Base-by-base conservation (phyloP, 2,113 vertebrate genomes). In the Orycteropus afer region DNA sequence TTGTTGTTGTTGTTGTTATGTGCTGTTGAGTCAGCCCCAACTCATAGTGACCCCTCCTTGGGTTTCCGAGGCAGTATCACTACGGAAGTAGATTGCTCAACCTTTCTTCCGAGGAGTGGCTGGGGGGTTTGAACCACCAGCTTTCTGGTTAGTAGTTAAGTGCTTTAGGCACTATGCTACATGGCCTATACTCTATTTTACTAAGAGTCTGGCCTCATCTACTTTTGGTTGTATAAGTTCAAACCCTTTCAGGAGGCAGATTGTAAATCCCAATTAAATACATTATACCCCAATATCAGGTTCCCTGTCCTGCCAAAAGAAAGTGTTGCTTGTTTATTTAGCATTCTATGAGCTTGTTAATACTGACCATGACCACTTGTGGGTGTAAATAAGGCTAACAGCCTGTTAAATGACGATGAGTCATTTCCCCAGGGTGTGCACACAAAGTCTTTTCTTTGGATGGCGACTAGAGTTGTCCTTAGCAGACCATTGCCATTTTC, bases 321-420 rank as follows among this genome's bases (percentile, higher is more conserved):
- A 94, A 89, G 29, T 63, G 9, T 63, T 12, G 1, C 88, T 95
- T 92, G 55, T 83, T 95, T 95, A 40, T 61, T 83, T 92, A 67
- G 47, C 65, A 25, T 71, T 76, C 74, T 69, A 63, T 45, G 67
- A 93, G 83, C 79, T 80, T 84, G 63, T 86, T 94, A 79, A 61
- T 77, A 40, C 11, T 81, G 40, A 45, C 7, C 10, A 77, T 71
- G 90, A 51, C 47, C 18, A 49, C 61, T 47, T 86, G 76, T 93
- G 94, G 78, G 78, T 61, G 25, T 90, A 73, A 95, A 9, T 22
- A 55, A 49, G 61, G 29, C 73, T 42, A 74, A 25, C 0, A 0
- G 74, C 8, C 90, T 86, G 10, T 37, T 29, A 55, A 90, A 67
- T 93, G 74, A 40, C 53, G 53, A 74, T 90, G 55, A 92, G 25